Conservation (phyloP, 2,888 invertebrate species). For the Scrobipalpa costella region DNA sequence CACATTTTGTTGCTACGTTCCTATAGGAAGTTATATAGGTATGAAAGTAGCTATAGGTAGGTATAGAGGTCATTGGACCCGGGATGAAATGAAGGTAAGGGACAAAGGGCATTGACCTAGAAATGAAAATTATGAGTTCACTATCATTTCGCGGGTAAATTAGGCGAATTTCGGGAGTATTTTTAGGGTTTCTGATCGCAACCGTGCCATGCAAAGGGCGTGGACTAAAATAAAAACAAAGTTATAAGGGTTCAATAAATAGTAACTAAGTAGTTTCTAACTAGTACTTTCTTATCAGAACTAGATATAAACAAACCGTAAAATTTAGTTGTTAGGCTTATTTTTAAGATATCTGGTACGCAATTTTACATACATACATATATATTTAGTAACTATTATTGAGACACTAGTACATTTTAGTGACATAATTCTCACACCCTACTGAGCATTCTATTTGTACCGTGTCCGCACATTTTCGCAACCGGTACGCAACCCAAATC, state of each 20-base stretch:
- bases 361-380: no score
- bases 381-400: no score
- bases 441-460: slow-evolving; percentile 27
- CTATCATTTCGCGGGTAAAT: background rate
- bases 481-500: slow-evolving; percentile 41
- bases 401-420: background rate
- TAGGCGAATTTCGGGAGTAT: background rate
- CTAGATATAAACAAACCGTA: background rate
- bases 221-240: background rate
- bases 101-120: slow-evolving; percentile 33
- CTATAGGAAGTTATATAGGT: slow-evolving; percentile 24
- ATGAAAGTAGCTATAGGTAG: slow-evolving; percentile 24
- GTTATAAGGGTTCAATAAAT: background rate
- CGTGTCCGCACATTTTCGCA: slow-evolving; percentile 29
- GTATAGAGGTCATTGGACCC: slow-evolving; percentile 41
- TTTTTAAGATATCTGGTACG: background rate
- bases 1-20: slow-evolving; percentile 1
- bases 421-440: background rate
- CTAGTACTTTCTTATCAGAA: background rate
- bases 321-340: background rate
- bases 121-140: background rate
- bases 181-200: background rate
- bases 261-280: no score
- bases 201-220: background rate
- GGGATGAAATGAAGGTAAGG: slow-evolving; percentile 35